Conservation (phyloP, 2,888 invertebrate genomes). For the Aricia artaxerxes region DNA sequence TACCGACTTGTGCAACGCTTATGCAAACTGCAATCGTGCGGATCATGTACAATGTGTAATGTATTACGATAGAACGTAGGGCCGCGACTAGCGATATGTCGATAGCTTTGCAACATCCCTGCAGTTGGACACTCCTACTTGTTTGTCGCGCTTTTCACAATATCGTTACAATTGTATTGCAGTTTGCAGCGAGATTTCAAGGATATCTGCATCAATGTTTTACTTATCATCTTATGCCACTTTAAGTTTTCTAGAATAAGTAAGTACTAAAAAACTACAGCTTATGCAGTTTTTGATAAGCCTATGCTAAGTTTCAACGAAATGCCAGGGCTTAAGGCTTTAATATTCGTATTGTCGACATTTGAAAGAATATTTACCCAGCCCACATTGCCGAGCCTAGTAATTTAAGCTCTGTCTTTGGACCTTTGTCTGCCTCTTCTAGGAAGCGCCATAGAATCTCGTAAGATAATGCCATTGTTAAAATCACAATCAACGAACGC, state of each 20-base stretch:
- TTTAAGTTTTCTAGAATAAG: too few species aligned
- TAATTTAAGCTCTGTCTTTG: background rate
- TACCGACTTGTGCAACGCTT: slow-evolving; percentile 68
- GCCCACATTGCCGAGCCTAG: background rate
- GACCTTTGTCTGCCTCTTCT: background rate
- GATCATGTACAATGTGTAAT: slow-evolving; percentile 61
- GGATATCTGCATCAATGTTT: background rate
- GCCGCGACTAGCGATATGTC: slow-evolving; percentile 23
- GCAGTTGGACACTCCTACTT: background rate
- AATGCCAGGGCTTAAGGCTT: background rate
- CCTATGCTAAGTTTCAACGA: too few species aligned
- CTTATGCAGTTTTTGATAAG: too few species aligned
- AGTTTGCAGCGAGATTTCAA: background rate
- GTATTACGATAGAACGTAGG: slow-evolving; percentile 30
- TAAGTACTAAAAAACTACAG: too few species aligned
- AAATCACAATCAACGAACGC: slow-evolving; percentile 12
- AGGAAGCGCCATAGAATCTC: slow-evolving; percentile 2
- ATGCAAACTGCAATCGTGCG: slow-evolving; percentile 73
- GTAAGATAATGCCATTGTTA: background rate
- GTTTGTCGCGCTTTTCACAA: background rate
- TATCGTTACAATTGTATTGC: background rate
- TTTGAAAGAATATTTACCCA: background rate
- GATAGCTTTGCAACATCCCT: background rate
- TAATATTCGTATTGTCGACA: background rate
- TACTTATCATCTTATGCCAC: too few species aligned